Conservation (phyloP, 2,797 vertebrate species). For the Austrolebias charrua region DNA sequence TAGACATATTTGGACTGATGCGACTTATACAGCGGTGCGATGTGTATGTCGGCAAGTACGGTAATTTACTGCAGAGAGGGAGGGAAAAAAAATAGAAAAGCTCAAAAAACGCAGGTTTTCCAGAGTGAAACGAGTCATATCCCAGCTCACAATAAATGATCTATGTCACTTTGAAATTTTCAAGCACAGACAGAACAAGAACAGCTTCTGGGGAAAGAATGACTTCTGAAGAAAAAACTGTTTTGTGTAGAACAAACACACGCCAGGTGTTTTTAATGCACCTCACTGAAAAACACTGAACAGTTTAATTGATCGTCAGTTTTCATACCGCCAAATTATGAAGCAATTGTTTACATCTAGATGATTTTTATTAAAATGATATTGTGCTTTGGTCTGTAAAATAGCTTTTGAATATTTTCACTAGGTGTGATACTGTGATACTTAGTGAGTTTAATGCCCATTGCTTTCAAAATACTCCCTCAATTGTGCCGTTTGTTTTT, state of each 20-base stretch:
- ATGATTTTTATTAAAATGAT: neutral
- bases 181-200: slow-evolving; percentile 48
- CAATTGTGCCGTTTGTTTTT: slow-evolving; percentile 22
- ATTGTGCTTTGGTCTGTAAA: neutral
- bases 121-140: slow-evolving; percentile 66
- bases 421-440: neutral
- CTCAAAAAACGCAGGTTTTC: slow-evolving; percentile 74
- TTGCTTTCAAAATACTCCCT: slow-evolving; percentile 3
- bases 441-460: slow-evolving; percentile 8
- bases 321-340: neutral
- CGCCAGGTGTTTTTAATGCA: neutral
- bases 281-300: neutral
- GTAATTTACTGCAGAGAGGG: slow-evolving; percentile 72
- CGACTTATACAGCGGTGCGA: too few species aligned
- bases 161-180: slow-evolving; percentile 62
- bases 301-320: neutral
- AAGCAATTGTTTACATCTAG: neutral
- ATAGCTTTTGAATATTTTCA: neutral
- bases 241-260: slow-evolving; percentile 4
- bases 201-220: slow-evolving; percentile 47
- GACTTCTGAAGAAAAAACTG: slow-evolving; percentile 43
- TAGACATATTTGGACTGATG: too few species aligned
- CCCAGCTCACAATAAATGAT: slow-evolving; percentile 63
- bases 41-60: neutral
- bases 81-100: slow-evolving; percentile 51